These are phyloP conservation scores for Lacerta agilis DNA, from an alignment of 2,797 vertebrate genomes.

Conservation along the genomic window DNA sequence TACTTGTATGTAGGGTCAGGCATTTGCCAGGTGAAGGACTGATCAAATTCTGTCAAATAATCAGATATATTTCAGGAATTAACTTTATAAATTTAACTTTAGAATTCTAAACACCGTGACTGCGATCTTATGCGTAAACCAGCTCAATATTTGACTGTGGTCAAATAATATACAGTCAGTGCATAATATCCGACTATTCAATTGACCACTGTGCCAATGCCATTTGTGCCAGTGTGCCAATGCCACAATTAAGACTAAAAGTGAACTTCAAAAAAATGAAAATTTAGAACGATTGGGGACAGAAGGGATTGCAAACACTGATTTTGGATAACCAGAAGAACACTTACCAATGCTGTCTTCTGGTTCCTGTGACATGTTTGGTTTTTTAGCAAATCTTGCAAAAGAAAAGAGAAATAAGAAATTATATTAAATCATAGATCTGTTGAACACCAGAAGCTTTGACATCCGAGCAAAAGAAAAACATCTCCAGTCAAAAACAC, in stretches of 20 bases:
- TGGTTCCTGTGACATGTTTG: constrained; percentile 36
- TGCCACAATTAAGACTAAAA: background rate
- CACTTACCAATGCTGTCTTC: constrained; percentile 68
- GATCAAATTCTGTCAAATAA: background rate
- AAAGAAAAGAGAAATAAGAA: constrained; percentile 35
- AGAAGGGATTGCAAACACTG: background rate
- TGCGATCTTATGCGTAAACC: background rate
- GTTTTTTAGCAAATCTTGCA: constrained; percentile 46
- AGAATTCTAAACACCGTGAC: too few species aligned
- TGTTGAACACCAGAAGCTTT: constrained; percentile 13
- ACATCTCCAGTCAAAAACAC: too few species aligned
- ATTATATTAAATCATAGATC: background rate
- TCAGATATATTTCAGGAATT: background rate
- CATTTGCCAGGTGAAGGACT: background rate
- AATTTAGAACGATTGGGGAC: background rate
- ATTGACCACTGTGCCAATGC: background rate
- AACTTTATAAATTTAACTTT: background rate
- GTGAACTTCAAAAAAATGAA: background rate
- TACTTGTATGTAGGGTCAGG: background rate
- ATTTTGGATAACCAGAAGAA: fast-evolving
- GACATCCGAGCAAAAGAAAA: background rate
- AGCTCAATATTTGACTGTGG: background rate
- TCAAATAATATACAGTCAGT: background rate
- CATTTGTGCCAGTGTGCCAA: background rate
- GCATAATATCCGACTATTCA: background rate